Evolutionary conservation across 2,113 vertebrate species (phyloP), one percentile per base, ranked within the genome.

Genomic region (Scolopax mira): DNA sequence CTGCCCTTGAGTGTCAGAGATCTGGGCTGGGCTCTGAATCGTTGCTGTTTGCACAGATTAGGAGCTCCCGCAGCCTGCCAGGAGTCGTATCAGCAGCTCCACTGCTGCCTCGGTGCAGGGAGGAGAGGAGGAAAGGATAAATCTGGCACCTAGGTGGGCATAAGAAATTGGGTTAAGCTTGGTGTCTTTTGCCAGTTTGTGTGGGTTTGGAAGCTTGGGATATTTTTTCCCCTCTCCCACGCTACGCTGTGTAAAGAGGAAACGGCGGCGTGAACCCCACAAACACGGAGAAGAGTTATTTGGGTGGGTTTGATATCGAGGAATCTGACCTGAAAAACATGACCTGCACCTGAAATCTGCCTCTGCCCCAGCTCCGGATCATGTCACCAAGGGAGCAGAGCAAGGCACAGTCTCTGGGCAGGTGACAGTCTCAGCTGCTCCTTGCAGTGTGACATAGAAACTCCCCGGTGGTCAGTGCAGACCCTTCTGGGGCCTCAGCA

Each of bases 201-300:
- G 37, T 61, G 60, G 41, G 5, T 60, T 88, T 69, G 67, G 41
- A 21, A 30, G 55, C 16, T 18, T 3, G 7, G 25, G 42, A 13
- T 6, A 1, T 7, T 6, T 28, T 9, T 9, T 28, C 51, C 15
- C 54, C 18, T 3, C 3, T 37, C 15, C 25, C 13, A 10, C 7
- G 0, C 16, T 52, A 28, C 3, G 3, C 28, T 37, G 54, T 6
- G 13, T 61, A 28, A 58, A 49, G 61, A 21, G 33, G 44, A 64
- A 64, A 11, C 27, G 3, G 21, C 0, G 1, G 13, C 0, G 0
- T 18, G 60, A 52, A 15, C 17, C 24, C 30, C 27, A 4, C 67
- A 14, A 3, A 73, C 13, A 1, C 9, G 2, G 11, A 8, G 41
- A 18, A 11, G 13, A 0, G 2, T 31, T 55, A 9, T 2, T 46